Base-by-base conservation (phyloP, 2,797 vertebrate species). In the Spinus olivaceus region DNA sequence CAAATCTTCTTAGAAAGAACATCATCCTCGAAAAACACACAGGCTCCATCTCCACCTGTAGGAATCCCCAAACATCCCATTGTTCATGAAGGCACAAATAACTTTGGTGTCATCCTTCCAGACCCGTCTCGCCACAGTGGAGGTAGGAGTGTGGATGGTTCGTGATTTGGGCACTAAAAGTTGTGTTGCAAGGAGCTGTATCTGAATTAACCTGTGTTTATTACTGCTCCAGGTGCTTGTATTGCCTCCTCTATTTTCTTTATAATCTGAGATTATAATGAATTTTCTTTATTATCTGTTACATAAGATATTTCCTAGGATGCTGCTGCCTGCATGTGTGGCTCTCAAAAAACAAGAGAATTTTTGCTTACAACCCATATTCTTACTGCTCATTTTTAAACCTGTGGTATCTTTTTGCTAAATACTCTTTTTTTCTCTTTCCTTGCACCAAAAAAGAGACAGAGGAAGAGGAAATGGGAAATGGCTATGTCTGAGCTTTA, bases 21-120 rank as follows among this genome's bases (percentile, higher is more conserved):
- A 67, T 92, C 98, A 7, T 96, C 98, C 81, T 98, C 97, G 17
- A 99, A 99, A 93, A 99, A 98, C 66, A 98, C 98, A 0, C 99
- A 99, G 93, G 98, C 98, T 12, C 98, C 99, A 0, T 98, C 98
- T 57, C 97, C 98, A 30, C 98, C 98, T 0, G 17, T 95, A 9
- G 98, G 98, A 30, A 3, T 97, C 77, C 98, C 99, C 4, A 98
- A 99, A n/a, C 98, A 98, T 90, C 97, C 97, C 2, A 60, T 97
- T 2, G 91, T 98, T 73, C 98, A 98, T 1, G 99, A 99, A 93
- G 97, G 97, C 39, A 88, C 97, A 24, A 98, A 98, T 95, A 98
- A 98, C 94, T 99, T 98, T 1, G 99, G 99, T 7, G 99, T 99
- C 17, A 93, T 99, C 57, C 98, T 99, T 33, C 98, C 98, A 1